phyloP scores from a whole-genome alignment of 2,888 invertebrate genomes.

The Beris chalybata region DNA sequence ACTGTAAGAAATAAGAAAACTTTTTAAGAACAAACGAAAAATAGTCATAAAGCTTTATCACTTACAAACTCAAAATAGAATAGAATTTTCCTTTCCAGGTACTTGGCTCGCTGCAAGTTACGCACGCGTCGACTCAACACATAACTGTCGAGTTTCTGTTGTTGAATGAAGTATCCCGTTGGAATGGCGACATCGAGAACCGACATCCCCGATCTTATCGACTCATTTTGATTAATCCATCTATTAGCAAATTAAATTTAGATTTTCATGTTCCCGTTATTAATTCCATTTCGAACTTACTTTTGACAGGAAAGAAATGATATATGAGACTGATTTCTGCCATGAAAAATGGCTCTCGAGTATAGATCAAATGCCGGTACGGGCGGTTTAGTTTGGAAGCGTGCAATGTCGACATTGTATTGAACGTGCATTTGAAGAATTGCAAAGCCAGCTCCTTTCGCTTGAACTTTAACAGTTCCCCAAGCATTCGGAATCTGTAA shows the following conservation, averaged over 20 bases:
- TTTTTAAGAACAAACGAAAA: conserved; percentile 2
- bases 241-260: conserved; percentile 56
- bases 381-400: conserved; percentile 85
- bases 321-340: conserved; percentile 93
- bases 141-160: conserved; percentile 84
- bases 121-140: conserved; percentile 77
- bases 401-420: conserved; percentile 84
- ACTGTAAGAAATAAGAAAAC: conserved; percentile 56
- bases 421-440: conserved; percentile 91
- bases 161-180: conserved; percentile 88
- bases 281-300: conserved; percentile 57
- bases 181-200: conserved; percentile 85
- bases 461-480: conserved; percentile 92
- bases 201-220: conserved; percentile 83
- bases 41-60: conserved; percentile 41
- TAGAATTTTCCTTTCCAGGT: conserved; percentile 76
- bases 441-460: conserved; percentile 91
- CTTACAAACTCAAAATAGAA: conserved; percentile 94
- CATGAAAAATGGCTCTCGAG: conserved; percentile 75
- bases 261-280: not conserved
- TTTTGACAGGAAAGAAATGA: conserved; percentile 84
- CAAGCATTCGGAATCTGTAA: conserved; percentile 86
- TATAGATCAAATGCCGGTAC: conserved; percentile 76
- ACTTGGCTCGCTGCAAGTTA: conserved; percentile 83
- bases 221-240: conserved; percentile 78